Evolutionary conservation across 2,888 invertebrate genomes (phyloP), one percentile per base, ranked within the genome.

Genomic region (Gasteruption jaculator): DNA sequence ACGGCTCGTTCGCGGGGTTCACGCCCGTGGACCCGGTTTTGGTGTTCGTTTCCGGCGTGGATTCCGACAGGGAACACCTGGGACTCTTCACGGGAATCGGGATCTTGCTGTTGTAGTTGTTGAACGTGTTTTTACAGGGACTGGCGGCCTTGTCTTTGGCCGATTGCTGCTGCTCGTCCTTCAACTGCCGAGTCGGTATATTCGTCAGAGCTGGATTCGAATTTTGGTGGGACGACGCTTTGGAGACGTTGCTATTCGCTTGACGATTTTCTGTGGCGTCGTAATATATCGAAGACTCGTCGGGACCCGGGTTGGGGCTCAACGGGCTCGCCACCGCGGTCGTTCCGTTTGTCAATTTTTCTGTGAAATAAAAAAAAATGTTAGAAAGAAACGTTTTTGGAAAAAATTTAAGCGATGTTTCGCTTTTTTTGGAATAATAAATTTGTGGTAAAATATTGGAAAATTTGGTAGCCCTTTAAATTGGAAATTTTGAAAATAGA

Each of bases 201-300:
- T n/a, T n/a, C 43, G 49, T 50, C 36, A 54, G 51, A 48, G 48
- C 53, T 43, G 53, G 46, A 20, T n/a, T n/a, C n/a, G n/a, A n/a
- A n/a, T n/a, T n/a, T n/a, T n/a, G n/a, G n/a, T n/a, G n/a, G n/a
- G n/a, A n/a, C n/a, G n/a, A n/a, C n/a, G n/a, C n/a, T n/a, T n/a
- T n/a, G n/a, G n/a, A n/a, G n/a, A n/a, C n/a, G n/a, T n/a, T n/a
- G n/a, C n/a, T n/a, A n/a, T n/a, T n/a, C n/a, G n/a, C n/a, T n/a
- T n/a, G n/a, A 15, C 77, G 78, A 60, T 82, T 83, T 53, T 85
- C 85, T 1, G 86, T 81, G 3, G 87, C 87, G 73, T 89, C 88
- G 65, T 85, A 88, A 70, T 89, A 89, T 11, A 87, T 75, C 5
- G 88, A 87, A 5, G 82, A 76, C 45, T 88, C 88, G 40, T 87